Evolutionary conservation across 2,888 invertebrate genomes (phyloP), one percentile per base, ranked within the genome.

Genomic region (Cephonodes hylas): DNA sequence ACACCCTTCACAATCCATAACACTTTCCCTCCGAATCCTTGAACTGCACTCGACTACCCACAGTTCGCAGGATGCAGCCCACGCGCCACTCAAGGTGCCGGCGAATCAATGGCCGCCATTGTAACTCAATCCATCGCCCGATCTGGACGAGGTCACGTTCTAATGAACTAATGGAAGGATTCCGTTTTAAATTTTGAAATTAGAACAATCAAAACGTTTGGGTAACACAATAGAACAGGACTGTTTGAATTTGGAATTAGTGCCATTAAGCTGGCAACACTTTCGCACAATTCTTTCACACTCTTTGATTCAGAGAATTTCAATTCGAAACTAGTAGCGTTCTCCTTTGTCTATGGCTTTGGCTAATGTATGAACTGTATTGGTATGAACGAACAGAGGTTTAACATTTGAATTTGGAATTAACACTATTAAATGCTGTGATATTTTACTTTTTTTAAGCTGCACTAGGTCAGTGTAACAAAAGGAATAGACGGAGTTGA

Each of bases 51-150:
- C 18, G 45, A 46, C 31, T 42, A 20, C 60, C 60, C 67, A 66
- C 70, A 64, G 61, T 68, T 65, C 67, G 71, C 75, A 73, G 72
- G 76, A 73, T 76, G 74, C 75, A 63, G 71, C 77, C 81, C 80
- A 80, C 83, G 75, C 80, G 66, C 72, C 59, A 62, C 62, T 75
- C 68, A 70, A 75, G 70, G 73, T 71, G 72, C 74, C 65, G 68
- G 75, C 76, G 66, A 76, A 82, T 79, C 79, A 82, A 79, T 76
- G 74, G 72, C 69, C 63, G 69, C 73, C 71, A 77, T 84, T 83
- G 80, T 60, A 53, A 53, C 31, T 53, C 53, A 53, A 53, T 53
- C 53, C 45, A 45, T 45, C 23, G 45, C 45, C 8, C 45, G 20
- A 44, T 44, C 44, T 44, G 45, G 53, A 53, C 53, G 53, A 53